phyloP scores from a whole-genome alignment of 2,797 vertebrate species.

The Sitta carolinensis region DNA sequence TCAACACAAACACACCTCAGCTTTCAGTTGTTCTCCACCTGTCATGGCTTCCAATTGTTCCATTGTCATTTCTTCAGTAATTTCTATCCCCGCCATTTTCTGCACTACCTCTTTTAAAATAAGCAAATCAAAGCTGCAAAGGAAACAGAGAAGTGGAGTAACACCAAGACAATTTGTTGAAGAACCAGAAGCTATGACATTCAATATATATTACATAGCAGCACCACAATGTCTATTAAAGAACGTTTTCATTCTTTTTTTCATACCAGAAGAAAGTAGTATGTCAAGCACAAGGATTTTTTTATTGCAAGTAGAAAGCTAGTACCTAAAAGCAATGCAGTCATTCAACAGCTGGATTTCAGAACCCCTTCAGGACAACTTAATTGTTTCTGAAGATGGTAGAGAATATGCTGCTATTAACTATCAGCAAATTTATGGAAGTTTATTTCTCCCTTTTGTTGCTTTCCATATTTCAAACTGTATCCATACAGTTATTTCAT shows the following conservation, averaged over 20 bases:
- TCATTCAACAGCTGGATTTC: background rate
- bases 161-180: background rate
- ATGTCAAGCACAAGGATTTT: background rate
- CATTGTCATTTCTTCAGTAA: conserved; percentile 97
- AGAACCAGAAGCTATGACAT: background rate
- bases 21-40: conserved; percentile 97
- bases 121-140: conserved; percentile 92
- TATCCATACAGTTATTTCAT: background rate
- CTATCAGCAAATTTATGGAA: background rate
- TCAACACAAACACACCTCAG: conserved; percentile 81
- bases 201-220: background rate
- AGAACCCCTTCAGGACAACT: background rate
- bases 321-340: background rate
- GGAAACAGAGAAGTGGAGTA: conserved; percentile 21
- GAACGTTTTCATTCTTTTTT: background rate
- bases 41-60: conserved; percentile 99
- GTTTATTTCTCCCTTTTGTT: background rate
- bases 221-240: fast-evolving
- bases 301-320: background rate
- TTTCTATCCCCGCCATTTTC: conserved; percentile 99
- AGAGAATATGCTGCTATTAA: background rate
- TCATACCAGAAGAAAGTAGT: background rate
- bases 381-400: background rate
- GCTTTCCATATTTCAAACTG: background rate
- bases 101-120: conserved; percentile 99